A percentile compares a stretch with the other conserved stretches of the same genome.
Conservation (phyloP, 2,113 vertebrate species). For the Neogale vison region DNA sequence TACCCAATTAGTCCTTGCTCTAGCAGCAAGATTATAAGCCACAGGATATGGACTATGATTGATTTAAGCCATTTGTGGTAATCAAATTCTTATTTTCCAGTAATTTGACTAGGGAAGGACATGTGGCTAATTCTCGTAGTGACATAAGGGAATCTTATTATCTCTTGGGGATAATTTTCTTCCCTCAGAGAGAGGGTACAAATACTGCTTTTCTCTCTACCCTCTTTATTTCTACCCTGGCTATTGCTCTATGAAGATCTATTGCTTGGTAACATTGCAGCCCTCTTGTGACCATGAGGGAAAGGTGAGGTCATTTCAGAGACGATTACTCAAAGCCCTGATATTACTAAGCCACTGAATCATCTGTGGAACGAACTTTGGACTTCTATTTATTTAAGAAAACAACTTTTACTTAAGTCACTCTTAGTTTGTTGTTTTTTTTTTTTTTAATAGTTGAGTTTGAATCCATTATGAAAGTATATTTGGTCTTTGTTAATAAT, state of each 20-base stretch:
- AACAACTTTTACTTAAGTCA: neutral
- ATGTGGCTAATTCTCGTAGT: neutral
- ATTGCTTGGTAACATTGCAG: neutral
- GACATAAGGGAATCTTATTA: neutral
- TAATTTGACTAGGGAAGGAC: neutral
- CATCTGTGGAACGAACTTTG: neutral
- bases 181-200: neutral
- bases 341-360: neutral
- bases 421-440: neutral
- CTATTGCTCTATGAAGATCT: neutral
- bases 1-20: neutral
- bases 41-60: neutral
- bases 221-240: neutral
- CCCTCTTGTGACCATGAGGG: neutral
- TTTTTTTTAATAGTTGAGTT: neutral
- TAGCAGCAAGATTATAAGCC: neutral
- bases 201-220: neutral
- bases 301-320: neutral
- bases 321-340: neutral
- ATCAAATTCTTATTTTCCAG: slow-evolving; percentile 26
- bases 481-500: neutral
- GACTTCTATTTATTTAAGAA: slow-evolving; percentile 6
- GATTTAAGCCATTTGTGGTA: neutral
- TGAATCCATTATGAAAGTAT: neutral
- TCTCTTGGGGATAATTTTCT: neutral